A percentile compares a stretch with the other conserved stretches of the same genome.
phyloP scores from a whole-genome alignment of 2,888 invertebrate genomes.

The Aleiodes alternator region DNA sequence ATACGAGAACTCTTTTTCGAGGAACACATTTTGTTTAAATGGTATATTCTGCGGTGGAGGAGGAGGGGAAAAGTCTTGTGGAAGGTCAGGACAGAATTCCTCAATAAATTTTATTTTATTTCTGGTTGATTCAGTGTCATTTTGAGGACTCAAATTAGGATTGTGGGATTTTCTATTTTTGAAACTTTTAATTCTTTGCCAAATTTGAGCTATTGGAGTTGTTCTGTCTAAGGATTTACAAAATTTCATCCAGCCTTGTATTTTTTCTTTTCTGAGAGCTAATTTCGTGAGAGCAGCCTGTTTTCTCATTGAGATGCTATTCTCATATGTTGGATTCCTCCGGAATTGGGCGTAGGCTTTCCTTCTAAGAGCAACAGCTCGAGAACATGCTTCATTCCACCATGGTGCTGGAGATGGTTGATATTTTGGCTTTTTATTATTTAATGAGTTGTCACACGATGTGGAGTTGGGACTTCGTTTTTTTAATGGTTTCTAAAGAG shows the following conservation, averaged over 20 bases:
- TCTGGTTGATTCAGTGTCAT: not conserved
- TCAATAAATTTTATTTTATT: not conserved
- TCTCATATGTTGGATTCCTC: too few species aligned
- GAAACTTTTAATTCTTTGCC: too few species aligned
- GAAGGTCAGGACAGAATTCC: conserved; percentile 7
- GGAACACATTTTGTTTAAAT: not conserved
- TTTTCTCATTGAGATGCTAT: not conserved
- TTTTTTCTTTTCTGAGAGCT: conserved; percentile 2
- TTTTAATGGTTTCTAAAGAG: too few species aligned
- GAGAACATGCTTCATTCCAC: too few species aligned
- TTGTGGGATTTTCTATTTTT: not conserved
- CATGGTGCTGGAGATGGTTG: too few species aligned
- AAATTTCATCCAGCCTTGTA: not conserved
- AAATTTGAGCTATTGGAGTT: not conserved
- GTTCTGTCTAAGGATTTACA: conserved; percentile 1
- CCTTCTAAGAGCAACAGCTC: too few species aligned
- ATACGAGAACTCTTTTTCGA: not conserved
- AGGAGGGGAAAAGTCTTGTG: not conserved
- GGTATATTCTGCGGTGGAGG: not conserved
- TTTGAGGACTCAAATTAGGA: not conserved
- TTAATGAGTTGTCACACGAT: too few species aligned
- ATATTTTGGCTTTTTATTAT: too few species aligned
- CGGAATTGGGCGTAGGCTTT: too few species aligned
- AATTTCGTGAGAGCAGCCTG: not conserved
- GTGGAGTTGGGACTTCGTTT: too few species aligned